Percentiles rank a stretch among this genome's conserved stretches.
phyloP scores from a whole-genome alignment of 2,888 invertebrate genomes.

The Teleogryllus oceanicus region DNA sequence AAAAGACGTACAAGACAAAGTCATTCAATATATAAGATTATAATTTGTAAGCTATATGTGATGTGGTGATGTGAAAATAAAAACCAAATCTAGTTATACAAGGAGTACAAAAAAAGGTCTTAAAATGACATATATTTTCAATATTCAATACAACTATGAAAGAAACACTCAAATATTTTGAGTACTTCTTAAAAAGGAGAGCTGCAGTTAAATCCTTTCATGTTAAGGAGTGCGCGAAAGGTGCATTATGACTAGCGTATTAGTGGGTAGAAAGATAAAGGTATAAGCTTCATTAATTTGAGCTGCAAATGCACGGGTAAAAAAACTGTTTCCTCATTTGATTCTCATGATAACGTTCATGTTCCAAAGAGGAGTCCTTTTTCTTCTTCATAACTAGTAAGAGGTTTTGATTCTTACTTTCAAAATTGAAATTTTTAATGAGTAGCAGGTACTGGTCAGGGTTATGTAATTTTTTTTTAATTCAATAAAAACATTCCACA shows the following conservation, averaged over 20 bases:
- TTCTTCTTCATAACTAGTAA: too few species aligned
- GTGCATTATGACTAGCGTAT: conserved; percentile 35
- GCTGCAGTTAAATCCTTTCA: neutral
- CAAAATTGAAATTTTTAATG: too few species aligned
- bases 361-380: too few species aligned
- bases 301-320: neutral
- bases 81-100: conserved; percentile 21
- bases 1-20: conserved; percentile 31
- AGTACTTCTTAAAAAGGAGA: conserved; percentile 21
- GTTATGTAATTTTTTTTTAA: too few species aligned
- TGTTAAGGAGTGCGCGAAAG: conserved; percentile 23
- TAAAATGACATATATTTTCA: conserved; percentile 25
- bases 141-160: conserved; percentile 21
- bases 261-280: conserved; percentile 31
- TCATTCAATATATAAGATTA: conserved; percentile 25
- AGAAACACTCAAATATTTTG: neutral
- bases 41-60: conserved; percentile 23
- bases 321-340: neutral
- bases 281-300: neutral
- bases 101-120: conserved; percentile 28
- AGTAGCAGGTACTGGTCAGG: too few species aligned
- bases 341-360: too few species aligned
- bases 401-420: too few species aligned
- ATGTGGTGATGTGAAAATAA: conserved; percentile 28
- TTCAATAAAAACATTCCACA: too few species aligned